phyloP scores from a whole-genome alignment of 2,113 vertebrate species.

The Bubalus kerabau region DNA sequence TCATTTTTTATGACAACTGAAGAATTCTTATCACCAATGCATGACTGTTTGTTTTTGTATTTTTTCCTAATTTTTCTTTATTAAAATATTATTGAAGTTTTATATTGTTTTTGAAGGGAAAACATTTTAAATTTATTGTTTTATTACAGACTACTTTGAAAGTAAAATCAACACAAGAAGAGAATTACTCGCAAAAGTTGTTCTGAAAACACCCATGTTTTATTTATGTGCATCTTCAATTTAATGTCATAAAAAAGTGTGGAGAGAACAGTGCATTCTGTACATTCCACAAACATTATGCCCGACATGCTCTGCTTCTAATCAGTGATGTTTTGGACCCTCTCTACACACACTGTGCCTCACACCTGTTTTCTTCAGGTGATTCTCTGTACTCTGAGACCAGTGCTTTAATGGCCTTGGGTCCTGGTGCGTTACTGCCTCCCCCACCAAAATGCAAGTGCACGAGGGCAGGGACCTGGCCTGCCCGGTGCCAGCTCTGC shows the following conservation, averaged over 20 bases:
- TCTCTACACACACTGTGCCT: background rate
- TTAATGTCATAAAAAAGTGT: background rate
- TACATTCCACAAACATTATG: too few species aligned
- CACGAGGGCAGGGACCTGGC: background rate
- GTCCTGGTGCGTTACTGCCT: fast-evolving
- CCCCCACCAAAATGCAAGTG: background rate
- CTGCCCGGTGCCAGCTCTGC: fast-evolving
- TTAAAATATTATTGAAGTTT: conserved; percentile 33
- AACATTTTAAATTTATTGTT: background rate
- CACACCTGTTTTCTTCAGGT: too few species aligned
- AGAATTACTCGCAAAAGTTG: background rate
- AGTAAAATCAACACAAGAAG: background rate
- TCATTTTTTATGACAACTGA: background rate
- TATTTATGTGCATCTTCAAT: conserved; percentile 20
- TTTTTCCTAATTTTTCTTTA: conserved; percentile 35
- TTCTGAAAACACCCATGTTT: conserved; percentile 1
- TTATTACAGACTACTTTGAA: background rate
- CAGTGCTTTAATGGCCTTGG: background rate
- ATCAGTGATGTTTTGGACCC: background rate
- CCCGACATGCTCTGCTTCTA: background rate
- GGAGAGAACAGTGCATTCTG: background rate
- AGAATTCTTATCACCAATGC: background rate
- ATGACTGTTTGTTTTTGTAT: background rate
- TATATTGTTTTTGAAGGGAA: background rate
- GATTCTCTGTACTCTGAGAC: background rate